phyloP scores from a whole-genome alignment of 2,113 vertebrate species.

The Colius striatus region DNA sequence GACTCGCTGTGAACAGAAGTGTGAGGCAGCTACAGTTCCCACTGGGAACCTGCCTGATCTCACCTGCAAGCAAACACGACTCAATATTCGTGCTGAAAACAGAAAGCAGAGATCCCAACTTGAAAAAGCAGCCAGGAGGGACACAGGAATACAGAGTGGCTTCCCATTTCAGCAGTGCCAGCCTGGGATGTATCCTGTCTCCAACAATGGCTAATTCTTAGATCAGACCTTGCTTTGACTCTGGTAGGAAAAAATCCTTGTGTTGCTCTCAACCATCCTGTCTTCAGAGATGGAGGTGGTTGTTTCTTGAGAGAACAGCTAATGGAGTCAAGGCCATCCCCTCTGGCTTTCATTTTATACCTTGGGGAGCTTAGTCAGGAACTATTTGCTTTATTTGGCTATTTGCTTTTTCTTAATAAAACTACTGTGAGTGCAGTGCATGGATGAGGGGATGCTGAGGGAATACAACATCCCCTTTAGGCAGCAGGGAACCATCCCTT shows the following conservation, averaged over 20 bases:
- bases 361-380: neutral
- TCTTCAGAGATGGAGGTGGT: neutral
- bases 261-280: neutral
- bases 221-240: neutral
- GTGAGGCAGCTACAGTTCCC: neutral
- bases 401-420: neutral
- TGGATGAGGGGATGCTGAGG: neutral
- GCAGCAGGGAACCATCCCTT: neutral
- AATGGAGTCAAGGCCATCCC: neutral
- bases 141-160: neutral
- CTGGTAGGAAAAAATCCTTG: neutral
- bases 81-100: neutral
- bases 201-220: neutral
- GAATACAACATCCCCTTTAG: neutral
- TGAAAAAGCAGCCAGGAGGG: neutral
- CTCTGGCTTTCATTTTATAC: neutral
- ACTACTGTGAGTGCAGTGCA: neutral
- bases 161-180: neutral
- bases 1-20: neutral
- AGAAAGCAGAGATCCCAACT: neutral
- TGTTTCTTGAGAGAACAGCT: neutral
- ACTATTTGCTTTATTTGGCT: neutral
- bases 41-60: neutral
- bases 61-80: neutral
- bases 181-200: neutral